Percentiles rank a stretch among this genome's conserved stretches.
These are phyloP conservation scores for Nomada fucata DNA, from an alignment of 2,888 invertebrate genomes.

Conservation along the genomic window DNA sequence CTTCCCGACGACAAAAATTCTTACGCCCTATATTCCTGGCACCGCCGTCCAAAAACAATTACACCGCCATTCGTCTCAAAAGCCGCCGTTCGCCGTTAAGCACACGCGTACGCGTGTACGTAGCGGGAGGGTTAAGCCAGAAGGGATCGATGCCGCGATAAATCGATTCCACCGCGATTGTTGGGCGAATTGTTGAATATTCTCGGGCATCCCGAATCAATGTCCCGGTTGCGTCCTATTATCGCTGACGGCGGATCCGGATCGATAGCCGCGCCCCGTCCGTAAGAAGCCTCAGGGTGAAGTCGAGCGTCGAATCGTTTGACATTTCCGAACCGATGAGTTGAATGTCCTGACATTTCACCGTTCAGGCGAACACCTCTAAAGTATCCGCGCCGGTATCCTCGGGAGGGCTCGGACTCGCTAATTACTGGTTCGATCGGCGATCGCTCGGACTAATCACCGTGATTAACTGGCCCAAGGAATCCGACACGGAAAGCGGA, in stretches of 20 bases:
- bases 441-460: slow-evolving; percentile 58
- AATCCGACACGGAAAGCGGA: slow-evolving; percentile 26
- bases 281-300: slow-evolving; percentile 23
- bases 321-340: slow-evolving; percentile 62
- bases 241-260: slow-evolving; percentile 19
- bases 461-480: slow-evolving; percentile 54
- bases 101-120: no score
- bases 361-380: slow-evolving; percentile 34
- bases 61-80: no score
- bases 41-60: no score
- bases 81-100: no score
- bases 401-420: slow-evolving; percentile 24
- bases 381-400: slow-evolving; percentile 38
- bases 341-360: slow-evolving; percentile 67
- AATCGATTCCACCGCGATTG: no score
- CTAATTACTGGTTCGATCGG: slow-evolving; percentile 65
- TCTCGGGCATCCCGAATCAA: background rate
- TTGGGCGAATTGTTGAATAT: background rate
- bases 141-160: no score
- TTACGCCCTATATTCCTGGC: no score
- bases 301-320: slow-evolving; percentile 62
- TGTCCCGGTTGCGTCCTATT: slow-evolving; percentile 11
- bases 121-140: no score
- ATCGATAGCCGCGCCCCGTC: slow-evolving; percentile 22
- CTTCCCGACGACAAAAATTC: no score